Conservation (phyloP, 2,797 vertebrate species). For the Scolopax bukidnonensis region DNA sequence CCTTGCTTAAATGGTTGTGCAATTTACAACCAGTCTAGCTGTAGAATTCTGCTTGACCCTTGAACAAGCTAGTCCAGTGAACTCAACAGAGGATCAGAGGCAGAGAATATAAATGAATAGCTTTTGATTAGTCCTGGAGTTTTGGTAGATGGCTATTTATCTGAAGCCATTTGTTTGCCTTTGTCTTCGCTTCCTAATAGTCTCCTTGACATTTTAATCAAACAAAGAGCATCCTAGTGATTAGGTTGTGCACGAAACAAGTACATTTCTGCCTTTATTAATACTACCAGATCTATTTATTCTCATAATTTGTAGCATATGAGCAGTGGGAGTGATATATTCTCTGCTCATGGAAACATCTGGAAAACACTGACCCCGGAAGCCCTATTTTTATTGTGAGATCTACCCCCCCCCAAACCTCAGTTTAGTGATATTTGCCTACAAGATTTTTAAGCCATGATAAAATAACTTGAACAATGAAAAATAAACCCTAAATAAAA, state of each 20-base stretch:
- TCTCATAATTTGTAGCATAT: background rate
- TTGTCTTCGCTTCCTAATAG: conserved; percentile 15
- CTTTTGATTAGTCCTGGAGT: background rate
- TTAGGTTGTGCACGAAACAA: background rate
- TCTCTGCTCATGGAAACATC: background rate
- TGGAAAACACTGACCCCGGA: background rate
- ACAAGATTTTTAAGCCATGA: background rate
- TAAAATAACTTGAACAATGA: background rate
- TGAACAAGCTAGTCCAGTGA: background rate
- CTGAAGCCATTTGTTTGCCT: background rate
- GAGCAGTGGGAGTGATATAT: background rate
- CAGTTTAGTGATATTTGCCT: background rate
- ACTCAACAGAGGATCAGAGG: background rate
- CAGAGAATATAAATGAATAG: background rate
- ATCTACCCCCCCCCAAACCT: background rate
- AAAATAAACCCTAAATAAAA: background rate
- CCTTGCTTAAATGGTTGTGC: background rate
- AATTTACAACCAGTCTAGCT: background rate
- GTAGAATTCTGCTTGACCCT: background rate
- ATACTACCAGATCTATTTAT: background rate
- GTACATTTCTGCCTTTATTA: background rate
- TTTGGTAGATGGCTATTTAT: background rate
- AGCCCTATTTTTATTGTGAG: background rate
- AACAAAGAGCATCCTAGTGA: conserved; percentile 19
- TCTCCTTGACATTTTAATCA: conserved; percentile 53